Conservation (phyloP, 2,888 invertebrate genomes). For the Spatulosminthurus flaviceps region DNA sequence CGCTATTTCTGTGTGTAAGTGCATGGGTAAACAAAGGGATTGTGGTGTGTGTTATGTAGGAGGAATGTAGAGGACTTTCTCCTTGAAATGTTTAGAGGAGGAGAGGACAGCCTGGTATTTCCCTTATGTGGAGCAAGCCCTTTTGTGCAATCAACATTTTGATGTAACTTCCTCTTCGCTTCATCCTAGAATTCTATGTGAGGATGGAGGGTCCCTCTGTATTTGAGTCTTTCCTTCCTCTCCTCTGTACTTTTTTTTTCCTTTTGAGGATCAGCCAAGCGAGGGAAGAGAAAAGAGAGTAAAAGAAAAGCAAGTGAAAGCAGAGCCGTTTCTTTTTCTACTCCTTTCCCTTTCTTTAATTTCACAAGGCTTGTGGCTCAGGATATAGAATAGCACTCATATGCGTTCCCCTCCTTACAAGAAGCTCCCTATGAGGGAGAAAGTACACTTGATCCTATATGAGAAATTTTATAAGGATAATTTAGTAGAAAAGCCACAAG, state of each 20-base stretch:
- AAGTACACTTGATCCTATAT: too few relatives aligned
- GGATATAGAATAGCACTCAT: too few relatives aligned
- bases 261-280: constrained; percentile 43
- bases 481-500: too few relatives aligned
- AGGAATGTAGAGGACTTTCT: too few relatives aligned
- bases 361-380: too few relatives aligned
- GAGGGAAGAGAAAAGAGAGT: constrained; percentile 31
- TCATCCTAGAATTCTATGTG: not conserved
- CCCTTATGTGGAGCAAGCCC: constrained; percentile 23
- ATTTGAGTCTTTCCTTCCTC: constrained; percentile 30
- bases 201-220: not conserved
- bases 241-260: constrained; percentile 34
- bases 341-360: not conserved
- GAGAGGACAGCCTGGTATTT: constrained; percentile 15
- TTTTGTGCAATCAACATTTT: constrained; percentile 49
- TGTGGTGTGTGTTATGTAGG: too few relatives aligned
- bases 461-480: too few relatives aligned
- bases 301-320: constrained; percentile 8
- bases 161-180: not conserved
- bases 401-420: too few relatives aligned
- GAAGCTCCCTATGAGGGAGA: too few relatives aligned
- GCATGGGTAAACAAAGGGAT: too few relatives aligned
- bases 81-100: not conserved
- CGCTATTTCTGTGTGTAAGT: too few relatives aligned
- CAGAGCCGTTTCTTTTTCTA: not conserved